Conservation (phyloP, 2,797 vertebrate genomes). For the Chrosomus eos region DNA sequence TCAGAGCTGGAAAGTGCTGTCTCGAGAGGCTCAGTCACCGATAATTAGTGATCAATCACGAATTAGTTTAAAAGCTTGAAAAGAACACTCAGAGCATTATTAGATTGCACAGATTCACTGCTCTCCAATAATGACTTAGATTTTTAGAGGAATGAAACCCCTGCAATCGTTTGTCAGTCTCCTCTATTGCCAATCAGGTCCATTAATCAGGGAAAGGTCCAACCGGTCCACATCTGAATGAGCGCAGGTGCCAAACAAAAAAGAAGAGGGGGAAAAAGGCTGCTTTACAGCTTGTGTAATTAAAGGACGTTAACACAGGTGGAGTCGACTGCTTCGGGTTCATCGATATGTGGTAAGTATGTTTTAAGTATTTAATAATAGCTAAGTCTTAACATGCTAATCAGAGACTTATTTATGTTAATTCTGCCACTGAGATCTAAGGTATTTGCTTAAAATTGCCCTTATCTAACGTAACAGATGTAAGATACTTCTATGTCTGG, state of each 20-base stretch:
- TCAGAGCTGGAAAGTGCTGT: constrained; percentile 54
- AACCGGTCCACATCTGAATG: constrained; percentile 31
- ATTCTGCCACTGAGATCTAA: background rate
- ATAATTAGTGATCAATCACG: constrained; percentile 80
- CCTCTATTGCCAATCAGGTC: constrained; percentile 46
- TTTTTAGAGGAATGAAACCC: constrained; percentile 61
- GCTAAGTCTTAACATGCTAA: background rate
- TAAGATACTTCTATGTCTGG: background rate
- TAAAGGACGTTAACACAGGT: constrained; percentile 35
- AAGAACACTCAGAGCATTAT: constrained; percentile 77
- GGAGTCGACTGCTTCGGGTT: constrained; percentile 23
- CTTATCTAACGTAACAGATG: background rate
- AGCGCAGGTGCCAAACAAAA: constrained; percentile 46
- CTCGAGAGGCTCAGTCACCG: constrained; percentile 67
- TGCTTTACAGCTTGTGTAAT: constrained; percentile 51
- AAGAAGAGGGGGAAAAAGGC: constrained; percentile 17
- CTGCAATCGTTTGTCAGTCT: constrained; percentile 59
- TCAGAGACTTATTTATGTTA: background rate
- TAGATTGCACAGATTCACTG: constrained; percentile 74
- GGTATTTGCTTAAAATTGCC: background rate
- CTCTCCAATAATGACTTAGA: constrained; percentile 75
- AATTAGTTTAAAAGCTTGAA: constrained; percentile 77
- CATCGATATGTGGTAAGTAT: constrained; percentile 29
- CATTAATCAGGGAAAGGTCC: constrained; percentile 59
- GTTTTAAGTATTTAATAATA: background rate